A percentile compares a stretch with the other conserved stretches of the same genome.
Evolutionary conservation across 1,140 invertebrate genomes (phyloP).

Genomic region (Catajapyx aquilonaris): DNA sequence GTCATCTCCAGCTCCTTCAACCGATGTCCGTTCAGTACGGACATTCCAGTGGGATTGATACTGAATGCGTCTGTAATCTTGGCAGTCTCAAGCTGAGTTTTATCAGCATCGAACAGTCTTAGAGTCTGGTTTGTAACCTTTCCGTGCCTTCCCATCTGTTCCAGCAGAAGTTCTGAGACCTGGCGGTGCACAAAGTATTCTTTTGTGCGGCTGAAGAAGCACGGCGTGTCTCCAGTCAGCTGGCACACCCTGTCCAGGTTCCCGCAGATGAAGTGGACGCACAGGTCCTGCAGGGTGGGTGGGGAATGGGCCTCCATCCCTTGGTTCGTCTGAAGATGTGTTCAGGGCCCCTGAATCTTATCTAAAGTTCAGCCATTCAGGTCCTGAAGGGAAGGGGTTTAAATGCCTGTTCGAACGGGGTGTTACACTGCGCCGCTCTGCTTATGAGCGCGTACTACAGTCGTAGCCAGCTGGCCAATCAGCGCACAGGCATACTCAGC

Average conservation of each 20-base stretch:
- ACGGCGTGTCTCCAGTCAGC: conserved; percentile 13
- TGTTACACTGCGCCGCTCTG: no score
- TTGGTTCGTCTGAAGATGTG: no score
- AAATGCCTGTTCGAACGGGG: no score
- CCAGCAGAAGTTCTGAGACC: conserved; percentile 41
- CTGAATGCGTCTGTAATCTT: conserved; percentile 20
- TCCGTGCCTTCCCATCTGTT: conserved; percentile 36
- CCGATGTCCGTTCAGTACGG: conserved; percentile 41
- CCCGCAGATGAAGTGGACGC: conserved; percentile 44
- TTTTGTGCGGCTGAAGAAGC: conserved; percentile 30
- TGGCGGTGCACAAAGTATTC: conserved; percentile 42
- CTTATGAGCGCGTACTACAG: no score
- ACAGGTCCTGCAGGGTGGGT: conserved; percentile 36
- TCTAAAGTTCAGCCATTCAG: no score
- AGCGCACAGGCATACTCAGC: no score
- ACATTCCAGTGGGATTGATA: conserved; percentile 37
- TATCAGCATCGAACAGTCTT: conserved; percentile 37
- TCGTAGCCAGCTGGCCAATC: no score
- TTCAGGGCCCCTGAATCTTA: no score
- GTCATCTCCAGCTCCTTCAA: conserved; percentile 25
- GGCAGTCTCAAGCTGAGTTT: conserved; percentile 34
- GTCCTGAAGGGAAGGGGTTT: no score
- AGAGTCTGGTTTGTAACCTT: conserved; percentile 39
- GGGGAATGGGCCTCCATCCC: no score
- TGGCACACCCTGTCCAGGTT: conserved; percentile 35